A percentile compares a stretch with the other conserved stretches of the same genome.
These are phyloP conservation scores for Vidua chalybeata DNA, from an alignment of 2,113 vertebrate species.

Conservation along the genomic window DNA sequence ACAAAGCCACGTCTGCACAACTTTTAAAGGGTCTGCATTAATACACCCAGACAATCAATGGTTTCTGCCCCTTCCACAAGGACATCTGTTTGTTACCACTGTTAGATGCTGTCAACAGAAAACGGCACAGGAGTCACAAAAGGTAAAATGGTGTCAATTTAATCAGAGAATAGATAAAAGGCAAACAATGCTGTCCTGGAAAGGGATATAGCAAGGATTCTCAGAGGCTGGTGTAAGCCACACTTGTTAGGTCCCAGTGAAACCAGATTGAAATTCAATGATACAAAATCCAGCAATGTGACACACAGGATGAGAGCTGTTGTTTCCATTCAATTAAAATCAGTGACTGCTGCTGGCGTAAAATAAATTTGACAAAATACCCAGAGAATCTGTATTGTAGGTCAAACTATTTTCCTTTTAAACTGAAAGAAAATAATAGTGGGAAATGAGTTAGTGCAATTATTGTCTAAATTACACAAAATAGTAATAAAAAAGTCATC, in stretches of 20 bases:
- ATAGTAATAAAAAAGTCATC: neutral
- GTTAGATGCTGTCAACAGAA: conserved; percentile 78
- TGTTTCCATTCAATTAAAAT: conserved; percentile 75
- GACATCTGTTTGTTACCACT: conserved; percentile 72
- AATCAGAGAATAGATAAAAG: conserved; percentile 78
- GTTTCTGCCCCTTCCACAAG: conserved; percentile 75
- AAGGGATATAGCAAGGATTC: conserved; percentile 71
- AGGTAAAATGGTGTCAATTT: conserved; percentile 80
- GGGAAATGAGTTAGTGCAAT: conserved; percentile 19
- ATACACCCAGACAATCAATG: conserved; percentile 82
- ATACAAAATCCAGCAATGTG: conserved; percentile 63
- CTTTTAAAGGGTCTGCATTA: conserved; percentile 77
- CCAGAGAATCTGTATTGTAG: conserved; percentile 51
- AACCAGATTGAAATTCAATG: conserved; percentile 69
- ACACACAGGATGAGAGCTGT: conserved; percentile 60
- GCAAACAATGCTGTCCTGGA: conserved; percentile 72
- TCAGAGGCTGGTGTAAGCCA: conserved; percentile 65
- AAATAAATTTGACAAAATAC: conserved; percentile 64
- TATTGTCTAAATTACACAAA: conserved; percentile 15
- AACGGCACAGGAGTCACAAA: conserved; percentile 77
- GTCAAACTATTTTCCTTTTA: conserved; percentile 50
- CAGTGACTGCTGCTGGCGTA: conserved; percentile 51
- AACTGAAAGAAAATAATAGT: conserved; percentile 33
- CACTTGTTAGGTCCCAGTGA: conserved; percentile 68
- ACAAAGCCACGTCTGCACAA: conserved; percentile 72